Evolutionary conservation across 2,888 invertebrate genomes (phyloP), one percentile per base, ranked within the genome.

Genomic region (Adineta ricciae): DNA sequence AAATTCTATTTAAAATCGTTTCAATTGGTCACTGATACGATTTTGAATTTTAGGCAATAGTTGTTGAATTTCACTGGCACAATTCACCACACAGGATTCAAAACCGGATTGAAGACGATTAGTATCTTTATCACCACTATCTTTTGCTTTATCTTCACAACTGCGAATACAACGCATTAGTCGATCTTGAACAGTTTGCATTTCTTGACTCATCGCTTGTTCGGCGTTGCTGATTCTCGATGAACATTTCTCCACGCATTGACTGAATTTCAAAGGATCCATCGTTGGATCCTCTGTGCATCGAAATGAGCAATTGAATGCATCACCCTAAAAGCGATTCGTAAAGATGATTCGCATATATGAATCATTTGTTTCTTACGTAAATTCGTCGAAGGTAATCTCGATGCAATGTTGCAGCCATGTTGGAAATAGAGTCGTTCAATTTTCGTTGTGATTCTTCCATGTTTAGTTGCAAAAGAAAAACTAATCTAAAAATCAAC

Each of bases 361-460:
- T 64, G 16, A 50, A 7, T 50, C 19, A n/a, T n/a, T n/a, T n/a
- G n/a, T 50, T 7, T 38, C 21, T 1, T 78, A 78, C 78, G 41
- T 78, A 78, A 41, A 78, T 78, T 78, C 41, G 38, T 78, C 78
- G 38, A 41, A 78, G 41, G 41, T 78, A 78, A 78, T 78, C 41
- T 78, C n/a, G 21, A 78, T 78, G 78, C n/a, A 78, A 78, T 41
- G 78, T 14, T 41, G 11, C 38, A 41, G 41, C 78, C 78, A 78
- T 41, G 9, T 8, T 41, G 8, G 41, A 41, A 78, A 78, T 78
- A 41, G 38, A 8, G 41, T 78, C 78, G 11, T 78, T 78, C n/a
- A 78, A 78, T 78, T 78, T 78, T n/a, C 78, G 24, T 41, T 78
- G 78, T 78, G 78, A 78, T n/a, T 78, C 78, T 41, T 78, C 78